Percentiles rank a stretch among this genome's conserved stretches.
phyloP scores from a whole-genome alignment of 1,140 invertebrate genomes.

The Lasioglossum albipes region DNA sequence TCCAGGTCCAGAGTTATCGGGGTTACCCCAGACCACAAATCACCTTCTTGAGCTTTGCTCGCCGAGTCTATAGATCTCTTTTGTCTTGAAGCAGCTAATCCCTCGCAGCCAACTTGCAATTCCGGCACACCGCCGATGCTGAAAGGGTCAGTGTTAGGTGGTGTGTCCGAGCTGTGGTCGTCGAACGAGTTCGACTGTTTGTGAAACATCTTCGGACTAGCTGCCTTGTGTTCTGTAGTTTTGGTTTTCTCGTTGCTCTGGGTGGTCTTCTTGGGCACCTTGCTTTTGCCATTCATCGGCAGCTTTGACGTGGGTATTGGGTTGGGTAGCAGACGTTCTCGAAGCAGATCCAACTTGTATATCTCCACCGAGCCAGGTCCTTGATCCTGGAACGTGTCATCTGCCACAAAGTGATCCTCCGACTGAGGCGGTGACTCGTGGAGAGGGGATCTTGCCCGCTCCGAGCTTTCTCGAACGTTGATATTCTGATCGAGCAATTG shows the following conservation, averaged over 20 bases:
- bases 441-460: conserved; percentile 30
- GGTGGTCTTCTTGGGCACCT: conserved; percentile 56
- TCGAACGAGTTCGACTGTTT: conserved; percentile 58
- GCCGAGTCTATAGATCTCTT: conserved; percentile 50
- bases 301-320: conserved; percentile 6
- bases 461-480: conserved; percentile 1
- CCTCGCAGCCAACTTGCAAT: conserved; percentile 73
- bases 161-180: conserved; percentile 35
- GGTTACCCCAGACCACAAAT: conserved; percentile 37
- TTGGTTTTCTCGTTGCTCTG: conserved; percentile 32
- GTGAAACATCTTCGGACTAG: conserved; percentile 7
- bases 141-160: conserved; percentile 39
- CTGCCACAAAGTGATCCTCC: conserved; percentile 54
- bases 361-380: conserved; percentile 66
- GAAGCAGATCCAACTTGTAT: conserved; percentile 65
- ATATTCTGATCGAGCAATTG: conserved; percentile 33
- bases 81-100: conserved; percentile 43
- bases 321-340: conserved; percentile 47
- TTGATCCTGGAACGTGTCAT: conserved; percentile 67
- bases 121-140: conserved; percentile 67
- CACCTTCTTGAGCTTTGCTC: conserved; percentile 14
- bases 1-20: conserved; percentile 62
- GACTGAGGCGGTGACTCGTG: conserved; percentile 24
- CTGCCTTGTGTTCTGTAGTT: conserved; percentile 23
- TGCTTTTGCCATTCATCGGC: conserved; percentile 48